These are phyloP conservation scores for Diadema setosum DNA, from an alignment of 35 echinoderm and acorn worm genomes.

Conservation along the genomic window DNA sequence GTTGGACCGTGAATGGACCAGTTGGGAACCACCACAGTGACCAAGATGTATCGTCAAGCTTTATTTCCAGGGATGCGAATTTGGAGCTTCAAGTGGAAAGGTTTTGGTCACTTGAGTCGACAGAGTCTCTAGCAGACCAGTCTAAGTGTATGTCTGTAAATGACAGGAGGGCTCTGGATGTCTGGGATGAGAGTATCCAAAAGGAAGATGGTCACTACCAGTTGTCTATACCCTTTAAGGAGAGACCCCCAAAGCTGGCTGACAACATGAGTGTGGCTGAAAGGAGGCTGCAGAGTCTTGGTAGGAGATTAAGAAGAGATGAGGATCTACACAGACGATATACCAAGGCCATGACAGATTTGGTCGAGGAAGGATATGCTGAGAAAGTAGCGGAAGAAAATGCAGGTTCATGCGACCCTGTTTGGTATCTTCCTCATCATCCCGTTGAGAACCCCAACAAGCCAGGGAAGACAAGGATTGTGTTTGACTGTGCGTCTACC, in stretches of 20 bases:
- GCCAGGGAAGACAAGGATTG: conserved; percentile 1
- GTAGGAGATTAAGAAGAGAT: background rate
- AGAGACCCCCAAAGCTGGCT: background rate
- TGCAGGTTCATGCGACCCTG: background rate
- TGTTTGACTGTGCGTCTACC: background rate
- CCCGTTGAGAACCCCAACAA: conserved; percentile 42
- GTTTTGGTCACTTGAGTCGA: background rate
- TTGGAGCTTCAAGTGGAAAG: background rate
- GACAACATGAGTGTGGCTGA: background rate
- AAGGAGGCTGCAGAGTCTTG: background rate
- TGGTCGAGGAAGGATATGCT: conserved; percentile 11
- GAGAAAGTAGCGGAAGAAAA: background rate
- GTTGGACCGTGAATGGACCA: conserved; percentile 67
- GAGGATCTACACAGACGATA: background rate
- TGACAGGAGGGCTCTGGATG: background rate
- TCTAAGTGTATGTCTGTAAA: background rate
- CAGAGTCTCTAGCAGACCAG: background rate
- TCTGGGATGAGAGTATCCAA: background rate
- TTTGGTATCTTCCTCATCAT: conserved; percentile 41
- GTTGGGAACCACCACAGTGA: background rate
- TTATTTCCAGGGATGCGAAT: background rate
- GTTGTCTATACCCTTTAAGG: conserved; percentile 21
- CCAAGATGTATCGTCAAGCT: background rate
- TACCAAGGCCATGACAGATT: background rate
- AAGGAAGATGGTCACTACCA: conserved; percentile 5